Evolutionary conservation across 2,113 vertebrate species (phyloP).

Genomic region (Grus americana): DNA sequence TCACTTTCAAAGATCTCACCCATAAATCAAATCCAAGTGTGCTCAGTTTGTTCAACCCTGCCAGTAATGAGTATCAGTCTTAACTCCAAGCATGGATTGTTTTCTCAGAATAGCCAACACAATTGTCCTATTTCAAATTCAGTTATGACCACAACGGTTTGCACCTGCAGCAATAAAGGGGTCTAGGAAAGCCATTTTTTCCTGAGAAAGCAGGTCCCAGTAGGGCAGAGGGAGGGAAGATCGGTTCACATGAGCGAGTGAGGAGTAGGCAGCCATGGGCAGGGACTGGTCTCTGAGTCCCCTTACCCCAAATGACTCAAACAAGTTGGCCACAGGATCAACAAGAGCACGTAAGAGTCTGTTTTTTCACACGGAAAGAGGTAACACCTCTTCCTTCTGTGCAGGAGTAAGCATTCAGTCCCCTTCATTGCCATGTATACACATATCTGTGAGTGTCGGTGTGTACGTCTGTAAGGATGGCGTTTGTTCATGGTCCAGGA

Average conservation of each 20-base stretch:
- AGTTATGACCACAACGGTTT: not conserved
- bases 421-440: accelerated
- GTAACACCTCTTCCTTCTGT: not conserved
- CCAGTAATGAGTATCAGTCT: not conserved
- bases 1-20: slow-evolving; percentile 11
- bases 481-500: not conserved
- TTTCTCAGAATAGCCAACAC: not conserved
- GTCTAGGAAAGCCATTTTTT: not conserved
- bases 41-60: not conserved
- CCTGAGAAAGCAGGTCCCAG: not conserved
- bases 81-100: not conserved
- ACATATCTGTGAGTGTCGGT: accelerated
- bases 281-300: not conserved
- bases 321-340: not conserved
- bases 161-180: not conserved
- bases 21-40: not conserved
- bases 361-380: not conserved
- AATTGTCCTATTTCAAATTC: not conserved
- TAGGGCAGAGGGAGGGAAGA: not conserved
- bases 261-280: not conserved
- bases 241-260: not conserved
- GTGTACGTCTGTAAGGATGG: not conserved
- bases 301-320: not conserved
- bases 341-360: not conserved
- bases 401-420: not conserved